phyloP scores from a whole-genome alignment of 2,113 vertebrate genomes.

The Xiphophorus maculatus region DNA sequence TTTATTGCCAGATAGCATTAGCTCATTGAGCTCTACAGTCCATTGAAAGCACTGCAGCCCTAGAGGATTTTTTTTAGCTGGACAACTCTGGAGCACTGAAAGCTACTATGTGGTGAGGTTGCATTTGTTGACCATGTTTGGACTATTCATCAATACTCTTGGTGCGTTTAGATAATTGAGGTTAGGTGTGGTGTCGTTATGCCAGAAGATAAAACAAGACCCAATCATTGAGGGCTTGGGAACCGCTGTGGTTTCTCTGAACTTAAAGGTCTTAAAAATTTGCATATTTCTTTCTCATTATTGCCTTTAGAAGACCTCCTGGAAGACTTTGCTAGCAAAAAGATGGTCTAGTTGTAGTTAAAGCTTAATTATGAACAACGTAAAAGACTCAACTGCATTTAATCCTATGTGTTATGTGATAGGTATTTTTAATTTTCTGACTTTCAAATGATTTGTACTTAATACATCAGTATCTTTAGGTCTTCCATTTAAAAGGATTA shows the following conservation, averaged over 20 bases:
- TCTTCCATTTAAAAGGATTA: background rate
- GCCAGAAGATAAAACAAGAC: constrained; percentile 31
- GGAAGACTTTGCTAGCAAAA: background rate
- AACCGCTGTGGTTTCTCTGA: background rate
- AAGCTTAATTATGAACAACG: background rate
- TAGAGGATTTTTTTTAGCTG: constrained; percentile 22
- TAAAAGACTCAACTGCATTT: background rate
- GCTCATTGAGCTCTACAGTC: constrained; percentile 53
- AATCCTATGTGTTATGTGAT: background rate
- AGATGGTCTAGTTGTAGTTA: background rate
- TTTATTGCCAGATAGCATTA: constrained; percentile 63
- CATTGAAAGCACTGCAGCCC: constrained; percentile 30
- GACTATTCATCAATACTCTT: constrained; percentile 49
- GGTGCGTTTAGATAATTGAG: constrained; percentile 68
- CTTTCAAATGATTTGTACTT: background rate
- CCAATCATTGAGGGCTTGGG: background rate
- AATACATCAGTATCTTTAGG: background rate
- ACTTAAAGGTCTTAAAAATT: background rate
- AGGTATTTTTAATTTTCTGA: background rate
- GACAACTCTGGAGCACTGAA: constrained; percentile 52
- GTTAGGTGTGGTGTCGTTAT: constrained; percentile 43
- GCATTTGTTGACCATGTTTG: constrained; percentile 31
- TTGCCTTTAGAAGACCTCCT: background rate
- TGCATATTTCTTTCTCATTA: background rate
- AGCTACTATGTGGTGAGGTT: constrained; percentile 42